These are phyloP conservation scores for Tetrao urogallus DNA, from an alignment of 2,113 vertebrate species.

Conservation along the genomic window DNA sequence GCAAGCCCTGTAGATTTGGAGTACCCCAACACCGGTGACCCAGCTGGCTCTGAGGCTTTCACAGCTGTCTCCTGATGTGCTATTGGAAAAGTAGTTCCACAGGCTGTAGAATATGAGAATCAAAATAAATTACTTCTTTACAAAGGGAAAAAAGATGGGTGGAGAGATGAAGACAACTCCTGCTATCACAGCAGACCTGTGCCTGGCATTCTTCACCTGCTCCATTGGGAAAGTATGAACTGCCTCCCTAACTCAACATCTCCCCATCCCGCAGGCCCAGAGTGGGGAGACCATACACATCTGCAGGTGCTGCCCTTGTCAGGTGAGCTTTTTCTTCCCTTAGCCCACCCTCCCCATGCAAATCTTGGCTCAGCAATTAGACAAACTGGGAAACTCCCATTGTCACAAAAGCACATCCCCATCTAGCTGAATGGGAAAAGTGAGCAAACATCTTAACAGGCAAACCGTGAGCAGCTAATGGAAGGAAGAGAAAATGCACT, in stretches of 20 bases:
- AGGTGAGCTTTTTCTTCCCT: background rate
- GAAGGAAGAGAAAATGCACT: rapidly evolving
- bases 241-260: background rate
- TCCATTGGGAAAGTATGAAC: background rate
- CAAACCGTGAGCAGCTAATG: background rate
- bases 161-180: background rate
- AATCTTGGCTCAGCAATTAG: background rate
- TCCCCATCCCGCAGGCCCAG: background rate
- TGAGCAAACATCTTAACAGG: background rate
- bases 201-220: background rate
- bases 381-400: background rate
- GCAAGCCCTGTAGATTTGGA: background rate
- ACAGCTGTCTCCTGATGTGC: rapidly evolving
- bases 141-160: background rate
- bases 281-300: background rate
- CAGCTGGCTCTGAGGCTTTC: background rate
- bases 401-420: background rate
- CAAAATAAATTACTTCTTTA: background rate
- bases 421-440: background rate
- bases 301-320: background rate
- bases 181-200: background rate
- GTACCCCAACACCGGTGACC: background rate
- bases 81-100: background rate
- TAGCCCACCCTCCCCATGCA: background rate
- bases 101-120: background rate